Conservation (phyloP, 2,888 invertebrate species). For the Tetragonula carbonaria region DNA sequence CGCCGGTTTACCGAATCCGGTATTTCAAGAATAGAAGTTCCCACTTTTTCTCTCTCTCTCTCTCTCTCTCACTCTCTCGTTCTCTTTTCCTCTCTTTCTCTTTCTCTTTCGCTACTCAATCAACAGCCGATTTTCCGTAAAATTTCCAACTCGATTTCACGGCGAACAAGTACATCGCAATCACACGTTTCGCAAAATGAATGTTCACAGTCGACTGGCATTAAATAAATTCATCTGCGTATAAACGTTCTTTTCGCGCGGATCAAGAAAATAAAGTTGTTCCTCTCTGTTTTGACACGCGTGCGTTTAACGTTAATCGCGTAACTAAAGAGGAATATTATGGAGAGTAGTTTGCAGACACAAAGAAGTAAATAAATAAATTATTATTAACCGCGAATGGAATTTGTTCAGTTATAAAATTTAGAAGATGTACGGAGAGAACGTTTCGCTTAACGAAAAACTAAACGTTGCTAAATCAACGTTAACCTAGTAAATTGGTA, state of each 20-base stretch:
- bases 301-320: background rate
- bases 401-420: too few relatives aligned
- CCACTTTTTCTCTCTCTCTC: background rate
- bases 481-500: too few relatives aligned
- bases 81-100: background rate
- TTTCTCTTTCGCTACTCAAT: slow-evolving; percentile 1
- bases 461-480: too few relatives aligned
- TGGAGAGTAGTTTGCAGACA: too few relatives aligned
- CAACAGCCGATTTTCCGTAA: slow-evolving; percentile 19
- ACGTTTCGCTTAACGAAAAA: too few relatives aligned
- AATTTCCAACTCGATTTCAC: slow-evolving; percentile 20
- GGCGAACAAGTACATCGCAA: slow-evolving; percentile 5
- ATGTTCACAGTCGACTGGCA: slow-evolving; percentile 5
- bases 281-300: background rate
- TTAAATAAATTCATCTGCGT: slow-evolving; percentile 16
- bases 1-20: background rate
- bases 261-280: slow-evolving; percentile 6
- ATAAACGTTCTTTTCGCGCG: background rate
- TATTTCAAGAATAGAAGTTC: slow-evolving; percentile 16
- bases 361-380: too few relatives aligned
- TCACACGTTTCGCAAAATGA: slow-evolving; percentile 2
- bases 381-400: too few relatives aligned
- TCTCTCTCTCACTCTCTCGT: background rate
- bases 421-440: too few relatives aligned
- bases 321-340: background rate